These are phyloP conservation scores for Porites evermanni DNA, from an alignment of 92 coral and sea anemone species.

Conservation along the genomic window DNA sequence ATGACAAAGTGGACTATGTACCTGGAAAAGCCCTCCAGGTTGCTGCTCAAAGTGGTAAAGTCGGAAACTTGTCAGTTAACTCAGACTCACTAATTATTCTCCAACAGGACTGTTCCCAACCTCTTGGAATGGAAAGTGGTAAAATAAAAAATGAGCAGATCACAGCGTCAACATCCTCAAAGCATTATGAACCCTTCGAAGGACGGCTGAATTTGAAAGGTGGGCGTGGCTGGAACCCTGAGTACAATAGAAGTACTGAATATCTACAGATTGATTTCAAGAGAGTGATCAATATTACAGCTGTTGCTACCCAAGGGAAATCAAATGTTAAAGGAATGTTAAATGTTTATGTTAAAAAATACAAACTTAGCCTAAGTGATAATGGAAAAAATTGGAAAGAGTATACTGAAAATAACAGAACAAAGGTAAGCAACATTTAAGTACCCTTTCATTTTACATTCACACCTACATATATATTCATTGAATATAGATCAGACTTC, in stretches of 20 bases:
- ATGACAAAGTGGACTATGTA: conserved; percentile 47
- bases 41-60: conserved; percentile 55
- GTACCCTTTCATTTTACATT: neutral
- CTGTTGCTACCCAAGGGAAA: conserved; percentile 70
- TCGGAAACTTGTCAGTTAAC: conserved; percentile 68
- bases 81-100: conserved; percentile 42
- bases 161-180: conserved; percentile 21
- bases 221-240: conserved; percentile 60
- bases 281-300: conserved; percentile 58
- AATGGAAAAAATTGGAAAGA: conserved; percentile 54
- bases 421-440: conserved; percentile 8
- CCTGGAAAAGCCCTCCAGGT: conserved; percentile 63
- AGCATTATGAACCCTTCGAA: conserved; percentile 28
- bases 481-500: too few species aligned
- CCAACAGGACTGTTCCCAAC: conserved; percentile 48
- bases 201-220: conserved; percentile 61
- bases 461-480: too few species aligned
- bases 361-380: conserved; percentile 36
- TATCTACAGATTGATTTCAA: conserved; percentile 65
- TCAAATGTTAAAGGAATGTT: neutral
- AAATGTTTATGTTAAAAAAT: conserved; percentile 42
- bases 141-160: conserved; percentile 60
- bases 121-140: conserved; percentile 80
- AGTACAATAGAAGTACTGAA: neutral
- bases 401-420: conserved; percentile 15